These are phyloP conservation scores for Ephestia elutella DNA, from an alignment of 1,140 invertebrate genomes.

Conservation along the genomic window DNA sequence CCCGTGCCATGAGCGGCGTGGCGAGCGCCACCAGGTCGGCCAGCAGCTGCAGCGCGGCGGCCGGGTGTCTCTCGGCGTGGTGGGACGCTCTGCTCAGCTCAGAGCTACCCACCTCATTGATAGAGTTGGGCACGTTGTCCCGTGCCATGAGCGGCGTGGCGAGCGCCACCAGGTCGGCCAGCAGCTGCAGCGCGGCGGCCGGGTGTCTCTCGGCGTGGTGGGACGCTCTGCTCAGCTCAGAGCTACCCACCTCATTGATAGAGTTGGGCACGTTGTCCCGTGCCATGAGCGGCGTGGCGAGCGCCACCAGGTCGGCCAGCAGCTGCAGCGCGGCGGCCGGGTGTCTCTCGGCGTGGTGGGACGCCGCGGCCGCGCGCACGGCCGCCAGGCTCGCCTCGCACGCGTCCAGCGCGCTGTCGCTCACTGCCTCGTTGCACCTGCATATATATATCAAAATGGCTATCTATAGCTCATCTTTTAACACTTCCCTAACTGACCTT, in stretches of 20 bases:
- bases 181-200: slow-evolving; percentile 40
- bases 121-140: slow-evolving; percentile 52
- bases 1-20: slow-evolving; percentile 40
- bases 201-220: slow-evolving; percentile 36
- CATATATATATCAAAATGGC: not conserved
- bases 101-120: slow-evolving; percentile 61
- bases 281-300: slow-evolving; percentile 43
- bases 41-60: slow-evolving; percentile 44
- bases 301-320: slow-evolving; percentile 42
- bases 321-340: slow-evolving; percentile 44
- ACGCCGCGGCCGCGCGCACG: slow-evolving; percentile 48
- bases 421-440: slow-evolving; percentile 47
- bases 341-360: slow-evolving; percentile 34
- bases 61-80: slow-evolving; percentile 34
- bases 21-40: slow-evolving; percentile 47
- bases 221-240: too few species aligned
- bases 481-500: too few species aligned
- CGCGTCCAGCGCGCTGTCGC: slow-evolving; percentile 52
- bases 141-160: slow-evolving; percentile 39
- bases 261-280: slow-evolving; percentile 51
- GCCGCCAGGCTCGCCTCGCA: slow-evolving; percentile 60
- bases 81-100: too few species aligned
- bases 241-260: slow-evolving; percentile 53
- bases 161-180: slow-evolving; percentile 48
- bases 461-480: not conserved